Conservation (phyloP, 2,797 vertebrate genomes). For the Pempheris klunzingeri region DNA sequence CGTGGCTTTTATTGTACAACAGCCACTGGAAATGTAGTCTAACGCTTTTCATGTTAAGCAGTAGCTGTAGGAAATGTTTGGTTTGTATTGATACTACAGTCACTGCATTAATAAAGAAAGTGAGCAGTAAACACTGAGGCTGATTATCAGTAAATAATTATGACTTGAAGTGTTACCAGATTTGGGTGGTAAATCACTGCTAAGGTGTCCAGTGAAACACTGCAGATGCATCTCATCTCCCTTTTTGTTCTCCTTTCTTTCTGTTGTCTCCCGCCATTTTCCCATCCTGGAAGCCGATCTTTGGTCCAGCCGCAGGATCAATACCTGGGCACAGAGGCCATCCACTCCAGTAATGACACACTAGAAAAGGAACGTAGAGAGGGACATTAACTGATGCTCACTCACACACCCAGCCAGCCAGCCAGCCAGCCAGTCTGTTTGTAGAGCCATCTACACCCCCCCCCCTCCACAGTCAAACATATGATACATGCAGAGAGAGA, state of each 20-base stretch:
- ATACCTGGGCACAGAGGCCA: slow-evolving; percentile 70
- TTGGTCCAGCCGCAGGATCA: slow-evolving; percentile 67
- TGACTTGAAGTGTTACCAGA: background rate
- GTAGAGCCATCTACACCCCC: slow-evolving; percentile 39
- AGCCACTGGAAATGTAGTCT: no score
- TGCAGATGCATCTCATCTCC: slow-evolving; percentile 28
- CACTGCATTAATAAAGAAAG: no score
- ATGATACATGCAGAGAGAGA: slow-evolving; percentile 44
- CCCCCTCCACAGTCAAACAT: slow-evolving; percentile 39
- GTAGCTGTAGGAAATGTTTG: background rate
- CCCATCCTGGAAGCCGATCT: slow-evolving; percentile 44
- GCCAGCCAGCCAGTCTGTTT: slow-evolving; percentile 15
- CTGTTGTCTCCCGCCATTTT: slow-evolving; percentile 38
- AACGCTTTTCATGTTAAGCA: slow-evolving; percentile 1
- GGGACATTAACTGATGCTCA: slow-evolving; percentile 71
- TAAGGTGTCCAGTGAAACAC: background rate
- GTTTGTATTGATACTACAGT: background rate
- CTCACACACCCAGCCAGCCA: slow-evolving; percentile 58
- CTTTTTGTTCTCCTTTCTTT: slow-evolving; percentile 17
- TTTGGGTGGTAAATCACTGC: background rate
- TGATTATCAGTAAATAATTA: background rate
- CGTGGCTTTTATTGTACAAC: background rate
- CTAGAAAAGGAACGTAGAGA: slow-evolving; percentile 53
- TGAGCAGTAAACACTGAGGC: background rate
- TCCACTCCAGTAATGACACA: slow-evolving; percentile 70